Conservation (phyloP, 2,797 vertebrate species). For the Sebastolobus altivelis region DNA sequence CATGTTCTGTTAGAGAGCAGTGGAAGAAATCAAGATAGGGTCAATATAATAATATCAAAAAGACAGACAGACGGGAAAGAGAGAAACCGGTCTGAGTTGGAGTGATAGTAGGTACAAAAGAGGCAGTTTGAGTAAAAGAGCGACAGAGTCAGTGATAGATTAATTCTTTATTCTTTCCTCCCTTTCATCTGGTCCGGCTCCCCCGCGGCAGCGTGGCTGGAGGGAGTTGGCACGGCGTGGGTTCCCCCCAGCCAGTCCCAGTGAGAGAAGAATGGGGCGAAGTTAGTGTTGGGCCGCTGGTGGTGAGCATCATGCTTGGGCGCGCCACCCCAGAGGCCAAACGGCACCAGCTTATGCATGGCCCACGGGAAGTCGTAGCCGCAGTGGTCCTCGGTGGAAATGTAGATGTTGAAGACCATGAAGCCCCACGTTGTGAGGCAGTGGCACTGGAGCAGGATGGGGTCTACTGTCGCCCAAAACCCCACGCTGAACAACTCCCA, state of each 20-base stretch:
- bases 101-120: slow-evolving; percentile 36
- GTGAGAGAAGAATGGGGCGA: slow-evolving; percentile 88
- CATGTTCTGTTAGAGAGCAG: slow-evolving; percentile 30
- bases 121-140: slow-evolving; percentile 34
- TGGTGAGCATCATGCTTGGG: slow-evolving; percentile 87
- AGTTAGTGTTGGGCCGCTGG: slow-evolving; percentile 84
- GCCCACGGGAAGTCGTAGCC: slow-evolving; percentile 90
- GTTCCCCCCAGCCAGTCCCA: slow-evolving; percentile 88
- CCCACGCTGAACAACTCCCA: slow-evolving; percentile 88
- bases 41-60: neutral
- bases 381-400: slow-evolving; percentile 88
- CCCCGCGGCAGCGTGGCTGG: slow-evolving; percentile 27
- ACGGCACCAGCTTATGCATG: slow-evolving; percentile 86
- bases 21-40: neutral
- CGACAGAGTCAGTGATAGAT: slow-evolving; percentile 47
- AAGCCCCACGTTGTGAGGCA: slow-evolving; percentile 88
- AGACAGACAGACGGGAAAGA: neutral
- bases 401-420: slow-evolving; percentile 88
- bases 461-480: slow-evolving; percentile 87
- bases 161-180: slow-evolving; percentile 57
- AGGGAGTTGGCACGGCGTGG: slow-evolving; percentile 48
- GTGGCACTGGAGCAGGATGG: slow-evolving; percentile 86
- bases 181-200: slow-evolving; percentile 59
- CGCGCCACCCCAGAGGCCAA: slow-evolving; percentile 87
- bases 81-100: neutral